These are phyloP conservation scores for Rachycentron canadum DNA, from an alignment of 2,797 vertebrate species.

Conservation along the genomic window DNA sequence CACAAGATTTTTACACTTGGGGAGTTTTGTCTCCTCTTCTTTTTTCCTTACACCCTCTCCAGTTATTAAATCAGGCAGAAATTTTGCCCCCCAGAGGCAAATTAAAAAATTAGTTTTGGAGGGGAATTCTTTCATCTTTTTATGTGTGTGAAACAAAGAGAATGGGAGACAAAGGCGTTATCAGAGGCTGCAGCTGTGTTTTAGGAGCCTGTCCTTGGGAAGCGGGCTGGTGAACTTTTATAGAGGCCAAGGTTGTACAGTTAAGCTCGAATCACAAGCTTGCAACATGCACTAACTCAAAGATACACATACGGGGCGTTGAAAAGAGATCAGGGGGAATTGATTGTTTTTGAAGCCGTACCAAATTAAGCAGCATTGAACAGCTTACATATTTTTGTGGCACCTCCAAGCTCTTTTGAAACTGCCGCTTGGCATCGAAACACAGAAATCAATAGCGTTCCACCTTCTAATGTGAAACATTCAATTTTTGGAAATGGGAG, in stretches of 20 bases:
- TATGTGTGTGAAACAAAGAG: constrained; percentile 71
- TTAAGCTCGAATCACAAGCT: constrained; percentile 71
- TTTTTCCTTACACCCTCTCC: constrained; percentile 40
- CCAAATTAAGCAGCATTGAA: constrained; percentile 74
- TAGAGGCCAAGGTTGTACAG: constrained; percentile 71
- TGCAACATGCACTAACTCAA: constrained; percentile 31
- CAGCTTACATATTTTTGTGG: constrained; percentile 72
- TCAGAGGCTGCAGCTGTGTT: constrained; percentile 75
- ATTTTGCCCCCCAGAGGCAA: constrained; percentile 66
- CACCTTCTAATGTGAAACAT: constrained; percentile 62
- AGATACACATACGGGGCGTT: constrained; percentile 21
- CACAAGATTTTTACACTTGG: constrained; percentile 66
- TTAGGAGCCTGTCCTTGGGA: constrained; percentile 72
- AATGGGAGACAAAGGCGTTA: constrained; percentile 71
- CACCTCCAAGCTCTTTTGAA: constrained; percentile 67
- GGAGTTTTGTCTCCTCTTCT: constrained; percentile 45
- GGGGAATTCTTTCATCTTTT: constrained; percentile 75
- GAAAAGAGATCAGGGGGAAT: constrained; percentile 68
- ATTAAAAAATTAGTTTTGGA: constrained; percentile 66
- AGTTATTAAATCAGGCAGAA: constrained; percentile 75
- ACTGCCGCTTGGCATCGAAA: constrained; percentile 63
- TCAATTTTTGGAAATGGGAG: constrained; percentile 40
- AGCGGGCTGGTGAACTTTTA: constrained; percentile 69
- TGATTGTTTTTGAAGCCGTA: constrained; percentile 75
- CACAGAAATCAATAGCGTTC: constrained; percentile 75